Evolutionary conservation across 2,888 invertebrate species (phyloP).

Genomic region (Allacma fusca): DNA sequence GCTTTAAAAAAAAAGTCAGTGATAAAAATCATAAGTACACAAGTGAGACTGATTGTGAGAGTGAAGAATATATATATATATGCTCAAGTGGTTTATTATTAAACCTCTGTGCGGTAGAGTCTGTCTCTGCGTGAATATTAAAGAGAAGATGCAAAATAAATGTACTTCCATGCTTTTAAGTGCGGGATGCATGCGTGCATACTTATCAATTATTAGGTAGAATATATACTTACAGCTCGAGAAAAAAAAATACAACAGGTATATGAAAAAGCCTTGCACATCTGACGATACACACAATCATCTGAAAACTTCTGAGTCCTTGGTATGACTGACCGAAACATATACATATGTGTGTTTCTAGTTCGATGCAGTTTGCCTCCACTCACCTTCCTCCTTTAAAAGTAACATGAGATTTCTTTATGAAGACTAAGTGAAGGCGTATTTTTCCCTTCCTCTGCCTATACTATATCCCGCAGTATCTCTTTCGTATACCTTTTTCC

Average conservation of each 20-base stretch:
- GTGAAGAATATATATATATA: neutral
- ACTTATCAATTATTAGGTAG: too few relatives aligned
- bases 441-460: neutral
- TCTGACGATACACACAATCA: neutral
- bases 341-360: conserved; percentile 13
- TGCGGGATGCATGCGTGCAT: neutral
- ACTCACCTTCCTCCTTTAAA: neutral
- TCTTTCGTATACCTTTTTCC: too few relatives aligned
- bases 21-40: too few relatives aligned
- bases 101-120: neutral
- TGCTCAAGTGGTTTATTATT: neutral
- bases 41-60: neutral
- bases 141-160: conserved; percentile 1
- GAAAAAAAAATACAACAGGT: too few relatives aligned
- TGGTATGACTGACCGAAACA: conserved; percentile 5
- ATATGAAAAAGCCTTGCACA: neutral
- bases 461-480: neutral
- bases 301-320: neutral
- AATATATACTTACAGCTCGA: too few relatives aligned
- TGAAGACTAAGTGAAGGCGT: neutral
- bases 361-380: conserved; percentile 25
- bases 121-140: neutral
- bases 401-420: neutral
- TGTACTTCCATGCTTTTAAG: neutral
- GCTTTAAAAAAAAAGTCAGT: too few relatives aligned